Conservation (phyloP, 2,113 vertebrate species). For the Microtus pennsylvanicus region DNA sequence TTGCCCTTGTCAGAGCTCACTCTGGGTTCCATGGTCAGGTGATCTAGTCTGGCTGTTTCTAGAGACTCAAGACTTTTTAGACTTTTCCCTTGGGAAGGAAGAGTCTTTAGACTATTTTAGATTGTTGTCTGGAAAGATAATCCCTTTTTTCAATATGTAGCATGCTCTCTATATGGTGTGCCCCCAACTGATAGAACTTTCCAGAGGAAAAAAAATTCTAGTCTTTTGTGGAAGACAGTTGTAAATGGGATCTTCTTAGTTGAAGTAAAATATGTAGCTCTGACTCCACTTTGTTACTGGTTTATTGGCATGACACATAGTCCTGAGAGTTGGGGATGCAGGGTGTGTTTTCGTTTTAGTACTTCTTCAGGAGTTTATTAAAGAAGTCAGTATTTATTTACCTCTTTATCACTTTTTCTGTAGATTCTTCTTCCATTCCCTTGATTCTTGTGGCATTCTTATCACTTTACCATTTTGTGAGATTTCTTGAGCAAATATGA, state of each 20-base stretch:
- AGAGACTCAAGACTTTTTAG: not conserved
- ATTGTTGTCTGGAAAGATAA: not conserved
- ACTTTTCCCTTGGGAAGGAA: not conserved
- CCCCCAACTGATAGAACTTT: not conserved
- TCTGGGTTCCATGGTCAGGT: not conserved
- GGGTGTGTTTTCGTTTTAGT: too few relatives aligned
- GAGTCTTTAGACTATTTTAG: not conserved
- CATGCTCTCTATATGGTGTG: not conserved
- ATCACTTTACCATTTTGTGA: not conserved
- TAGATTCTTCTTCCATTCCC: not conserved
- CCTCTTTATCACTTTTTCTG: not conserved
- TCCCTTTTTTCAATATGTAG: not conserved
- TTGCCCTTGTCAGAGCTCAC: not conserved
- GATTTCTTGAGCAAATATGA: conserved; percentile 9
- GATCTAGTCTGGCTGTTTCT: not conserved
- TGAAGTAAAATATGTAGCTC: not conserved
- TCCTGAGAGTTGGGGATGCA: not conserved
- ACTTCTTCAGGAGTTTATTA: not conserved
- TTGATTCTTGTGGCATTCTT: not conserved
- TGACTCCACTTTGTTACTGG: not conserved
- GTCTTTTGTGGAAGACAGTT: not conserved
- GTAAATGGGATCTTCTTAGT: not conserved
- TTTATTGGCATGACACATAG: not conserved
- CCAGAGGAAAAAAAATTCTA: not conserved
- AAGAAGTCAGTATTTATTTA: not conserved